phyloP scores from a whole-genome alignment of 2,113 vertebrate genomes.

The Eulemur rufifrons region DNA sequence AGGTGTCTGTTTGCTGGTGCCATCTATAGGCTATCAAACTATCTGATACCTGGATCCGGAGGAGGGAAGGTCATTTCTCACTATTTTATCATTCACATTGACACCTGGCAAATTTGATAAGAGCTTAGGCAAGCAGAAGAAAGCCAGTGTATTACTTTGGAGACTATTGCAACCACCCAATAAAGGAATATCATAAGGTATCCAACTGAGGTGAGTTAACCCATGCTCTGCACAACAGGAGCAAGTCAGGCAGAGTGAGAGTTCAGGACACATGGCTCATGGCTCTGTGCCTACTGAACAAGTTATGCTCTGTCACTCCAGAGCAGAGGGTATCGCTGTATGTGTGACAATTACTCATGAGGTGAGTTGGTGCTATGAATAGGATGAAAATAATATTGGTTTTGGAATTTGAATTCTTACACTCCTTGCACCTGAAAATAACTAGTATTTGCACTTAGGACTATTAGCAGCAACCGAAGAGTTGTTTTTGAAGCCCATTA shows the following conservation, averaged over 20 bases:
- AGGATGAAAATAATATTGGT: neutral
- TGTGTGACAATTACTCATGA: neutral
- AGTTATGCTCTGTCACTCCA: neutral
- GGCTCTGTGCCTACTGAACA: neutral
- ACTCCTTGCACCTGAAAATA: neutral
- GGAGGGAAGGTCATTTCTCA: neutral
- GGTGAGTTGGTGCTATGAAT: neutral
- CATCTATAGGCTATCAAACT: neutral
- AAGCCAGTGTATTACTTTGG: neutral
- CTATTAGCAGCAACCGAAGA: neutral
- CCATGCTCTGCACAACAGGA: neutral
- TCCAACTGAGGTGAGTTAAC: neutral
- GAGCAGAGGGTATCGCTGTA: too few species aligned
- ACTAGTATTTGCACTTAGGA: neutral
- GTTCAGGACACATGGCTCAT: neutral
- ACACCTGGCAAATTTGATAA: neutral
- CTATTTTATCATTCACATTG: neutral
- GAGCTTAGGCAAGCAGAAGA: neutral
- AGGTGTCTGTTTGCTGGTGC: neutral
- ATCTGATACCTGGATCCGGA: neutral
- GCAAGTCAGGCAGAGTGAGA: neutral
- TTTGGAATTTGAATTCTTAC: neutral
- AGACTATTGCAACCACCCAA: neutral
- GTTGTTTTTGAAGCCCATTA: too few species aligned
- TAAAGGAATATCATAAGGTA: neutral